These are phyloP conservation scores for Rhagophthalmus giganteus DNA, from an alignment of 2,888 invertebrate species.

Conservation along the genomic window DNA sequence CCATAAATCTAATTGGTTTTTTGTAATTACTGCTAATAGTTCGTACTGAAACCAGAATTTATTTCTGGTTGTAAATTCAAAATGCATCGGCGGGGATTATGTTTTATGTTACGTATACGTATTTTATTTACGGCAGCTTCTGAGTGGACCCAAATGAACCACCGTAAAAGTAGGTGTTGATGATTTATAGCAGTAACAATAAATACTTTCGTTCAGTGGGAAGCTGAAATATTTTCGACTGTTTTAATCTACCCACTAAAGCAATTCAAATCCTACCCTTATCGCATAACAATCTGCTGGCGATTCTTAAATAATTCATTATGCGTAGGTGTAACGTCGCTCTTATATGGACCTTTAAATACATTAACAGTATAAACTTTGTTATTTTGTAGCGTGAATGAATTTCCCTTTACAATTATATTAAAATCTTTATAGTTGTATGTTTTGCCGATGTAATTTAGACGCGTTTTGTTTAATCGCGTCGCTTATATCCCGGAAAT, in stretches of 20 bases:
- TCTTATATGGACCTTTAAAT: conserved; percentile 7
- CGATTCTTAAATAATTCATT: conserved; percentile 20
- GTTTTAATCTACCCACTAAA: conserved; percentile 23
- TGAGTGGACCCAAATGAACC: neutral
- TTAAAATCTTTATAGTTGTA: no score
- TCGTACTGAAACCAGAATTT: no score
- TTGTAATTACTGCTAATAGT: no score
- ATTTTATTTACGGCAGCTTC: neutral
- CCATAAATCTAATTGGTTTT: no score
- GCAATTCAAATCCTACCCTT: conserved; percentile 32
- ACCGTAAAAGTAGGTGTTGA: conserved; percentile 11
- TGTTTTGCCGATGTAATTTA: no score
- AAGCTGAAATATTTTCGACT: conserved; percentile 3
- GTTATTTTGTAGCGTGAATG: conserved; percentile 21
- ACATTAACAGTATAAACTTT: conserved; percentile 12
- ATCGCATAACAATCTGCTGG: conserved; percentile 16
- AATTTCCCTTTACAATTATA: no score
- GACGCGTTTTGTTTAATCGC: no score
- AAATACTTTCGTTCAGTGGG: conserved; percentile 11
- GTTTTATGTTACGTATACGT: no score
- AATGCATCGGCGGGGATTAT: no score
- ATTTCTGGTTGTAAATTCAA: no score
- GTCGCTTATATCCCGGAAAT: no score
- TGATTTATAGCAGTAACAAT: conserved; percentile 8
- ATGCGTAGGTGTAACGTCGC: conserved; percentile 10